phyloP scores from a whole-genome alignment of 92 coral and sea anemone species.

The Umimayanthus kanabou region DNA sequence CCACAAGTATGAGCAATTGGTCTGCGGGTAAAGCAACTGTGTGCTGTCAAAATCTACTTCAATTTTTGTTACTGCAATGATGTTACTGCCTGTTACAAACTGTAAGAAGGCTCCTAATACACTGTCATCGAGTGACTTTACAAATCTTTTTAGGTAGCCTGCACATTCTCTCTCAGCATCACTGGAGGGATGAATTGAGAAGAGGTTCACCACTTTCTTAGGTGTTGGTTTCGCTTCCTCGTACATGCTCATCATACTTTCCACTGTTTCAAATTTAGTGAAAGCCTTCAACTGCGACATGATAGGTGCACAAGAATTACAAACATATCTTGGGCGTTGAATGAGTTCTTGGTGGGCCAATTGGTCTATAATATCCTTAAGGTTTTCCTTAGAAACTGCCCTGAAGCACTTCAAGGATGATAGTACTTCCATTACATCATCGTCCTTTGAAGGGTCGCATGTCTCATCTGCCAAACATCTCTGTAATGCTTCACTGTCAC shows the following conservation, averaged over 20 bases:
- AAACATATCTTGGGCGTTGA: conserved; percentile 54
- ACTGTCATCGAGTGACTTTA: conserved; percentile 48
- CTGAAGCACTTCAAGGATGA: conserved; percentile 53
- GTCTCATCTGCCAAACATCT: conserved; percentile 44
- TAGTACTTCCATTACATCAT: conserved; percentile 49
- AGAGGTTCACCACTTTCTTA: conserved; percentile 49
- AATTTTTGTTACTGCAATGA: conserved; percentile 35
- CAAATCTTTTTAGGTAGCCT: conserved; percentile 47
- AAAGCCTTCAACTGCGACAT: conserved; percentile 22
- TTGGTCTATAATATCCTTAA: conserved; percentile 27
- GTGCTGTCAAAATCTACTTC: conserved; percentile 42
- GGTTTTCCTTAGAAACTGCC: conserved; percentile 44
- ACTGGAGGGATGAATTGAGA: conserved; percentile 37
- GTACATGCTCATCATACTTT: conserved; percentile 35
- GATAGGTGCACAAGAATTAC: conserved; percentile 58
- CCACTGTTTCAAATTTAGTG: conserved; percentile 38
- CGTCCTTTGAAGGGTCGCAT: conserved; percentile 48
- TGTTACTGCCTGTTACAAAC: conserved; percentile 49
- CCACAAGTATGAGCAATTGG: conserved; percentile 61
- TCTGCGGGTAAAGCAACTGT: conserved; percentile 27
- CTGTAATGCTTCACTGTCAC: conserved; percentile 47
- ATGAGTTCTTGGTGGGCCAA: conserved; percentile 55
- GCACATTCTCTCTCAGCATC: conserved; percentile 50
- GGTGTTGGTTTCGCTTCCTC: conserved; percentile 43
- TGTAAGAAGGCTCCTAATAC: conserved; percentile 19